Evolutionary conservation across 2,888 invertebrate genomes (phyloP).

Genomic region (Apomyelois bistriatella): DNA sequence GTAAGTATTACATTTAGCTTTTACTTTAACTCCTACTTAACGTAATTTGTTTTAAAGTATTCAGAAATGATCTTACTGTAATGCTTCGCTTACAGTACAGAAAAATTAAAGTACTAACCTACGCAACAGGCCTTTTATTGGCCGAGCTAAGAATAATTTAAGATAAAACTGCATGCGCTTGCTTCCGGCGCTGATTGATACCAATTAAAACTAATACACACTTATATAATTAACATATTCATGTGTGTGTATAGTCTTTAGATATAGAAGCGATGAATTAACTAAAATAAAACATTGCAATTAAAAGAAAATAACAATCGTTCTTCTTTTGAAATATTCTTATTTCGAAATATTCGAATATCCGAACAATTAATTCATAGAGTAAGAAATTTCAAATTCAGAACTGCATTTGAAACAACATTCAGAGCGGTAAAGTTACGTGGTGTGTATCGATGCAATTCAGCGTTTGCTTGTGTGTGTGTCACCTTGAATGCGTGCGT

Average conservation of each 20-base stretch:
- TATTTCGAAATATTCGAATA: background rate
- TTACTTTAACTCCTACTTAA: too few relatives aligned
- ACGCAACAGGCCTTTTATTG: conserved; percentile 34
- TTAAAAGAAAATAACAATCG: background rate
- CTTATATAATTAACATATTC: conserved; percentile 21
- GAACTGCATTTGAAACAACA: conserved; percentile 20
- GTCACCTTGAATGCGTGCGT: conserved; percentile 68
- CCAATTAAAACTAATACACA: conserved; percentile 55
- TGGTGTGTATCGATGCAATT: conserved; percentile 7
- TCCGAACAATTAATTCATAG: background rate
- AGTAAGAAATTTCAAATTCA: background rate
- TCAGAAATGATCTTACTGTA: too few relatives aligned
- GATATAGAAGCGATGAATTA: background rate
- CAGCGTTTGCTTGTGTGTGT: conserved; percentile 20
- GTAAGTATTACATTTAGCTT: too few relatives aligned
- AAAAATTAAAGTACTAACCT: conserved; percentile 33
- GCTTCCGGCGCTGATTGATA: conserved; percentile 77
- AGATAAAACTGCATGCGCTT: conserved; percentile 51
- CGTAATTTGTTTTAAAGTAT: too few relatives aligned
- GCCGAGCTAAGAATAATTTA: conserved; percentile 46
- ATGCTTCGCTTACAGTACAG: background rate
- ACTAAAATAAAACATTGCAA: background rate
- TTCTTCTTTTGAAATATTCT: background rate
- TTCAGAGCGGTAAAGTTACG: conserved; percentile 6
- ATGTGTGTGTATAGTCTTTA: conserved; percentile 27